Evolutionary conservation across 2,113 vertebrate genomes (phyloP).

Genomic region (Camarhynchus parvulus): DNA sequence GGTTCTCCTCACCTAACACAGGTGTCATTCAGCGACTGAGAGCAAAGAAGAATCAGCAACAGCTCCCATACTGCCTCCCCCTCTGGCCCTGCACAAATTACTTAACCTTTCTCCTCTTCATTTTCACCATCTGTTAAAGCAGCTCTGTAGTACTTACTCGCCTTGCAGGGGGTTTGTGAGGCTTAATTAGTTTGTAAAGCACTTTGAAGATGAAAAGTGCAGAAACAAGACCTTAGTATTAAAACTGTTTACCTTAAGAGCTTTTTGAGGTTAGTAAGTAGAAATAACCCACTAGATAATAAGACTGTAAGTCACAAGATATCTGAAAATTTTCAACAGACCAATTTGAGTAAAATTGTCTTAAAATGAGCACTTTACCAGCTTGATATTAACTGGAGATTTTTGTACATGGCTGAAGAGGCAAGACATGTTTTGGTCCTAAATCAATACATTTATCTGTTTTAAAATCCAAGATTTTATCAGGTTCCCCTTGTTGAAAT

Average conservation of each 20-base stretch:
- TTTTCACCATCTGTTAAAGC: conserved; percentile 39
- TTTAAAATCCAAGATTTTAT: neutral
- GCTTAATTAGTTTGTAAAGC: conserved; percentile 54
- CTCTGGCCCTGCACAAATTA: neutral
- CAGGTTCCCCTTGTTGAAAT: neutral
- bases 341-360: neutral
- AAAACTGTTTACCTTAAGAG: conserved; percentile 50
- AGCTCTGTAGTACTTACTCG: neutral
- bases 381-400: neutral
- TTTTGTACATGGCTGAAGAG: neutral
- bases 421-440: neutral
- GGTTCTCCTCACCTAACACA: neutral
- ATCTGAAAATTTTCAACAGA: neutral
- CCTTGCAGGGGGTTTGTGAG: conserved; percentile 36
- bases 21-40: neutral
- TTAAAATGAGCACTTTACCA: neutral
- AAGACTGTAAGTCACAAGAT: neutral
- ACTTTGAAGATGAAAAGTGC: conserved; percentile 47
- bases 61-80: neutral
- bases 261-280: conserved; percentile 17
- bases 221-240: conserved; percentile 28
- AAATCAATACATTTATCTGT: neutral
- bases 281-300: conserved; percentile 8
- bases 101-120: conserved; percentile 18
- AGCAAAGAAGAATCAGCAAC: neutral